These are phyloP conservation scores for Amphibalanus amphitrite DNA, from an alignment of 1,140 invertebrate genomes.

Conservation along the genomic window DNA sequence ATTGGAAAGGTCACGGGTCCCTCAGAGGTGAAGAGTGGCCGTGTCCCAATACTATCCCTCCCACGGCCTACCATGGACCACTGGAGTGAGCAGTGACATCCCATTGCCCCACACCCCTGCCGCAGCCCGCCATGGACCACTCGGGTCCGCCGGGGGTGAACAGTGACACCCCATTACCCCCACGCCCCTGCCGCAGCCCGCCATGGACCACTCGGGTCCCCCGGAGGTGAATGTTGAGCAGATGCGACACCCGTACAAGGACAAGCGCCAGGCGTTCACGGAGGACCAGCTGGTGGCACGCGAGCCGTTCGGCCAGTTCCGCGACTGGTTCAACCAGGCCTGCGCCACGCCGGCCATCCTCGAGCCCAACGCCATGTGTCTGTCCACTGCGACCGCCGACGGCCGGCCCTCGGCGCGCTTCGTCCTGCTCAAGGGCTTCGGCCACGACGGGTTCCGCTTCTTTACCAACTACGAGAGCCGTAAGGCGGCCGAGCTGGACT, in stretches of 20 bases:
- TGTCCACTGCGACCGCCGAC: slow-evolving; percentile 55
- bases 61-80: too few species aligned
- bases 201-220: background rate
- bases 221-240: background rate
- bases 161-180: too few species aligned
- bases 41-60: too few species aligned
- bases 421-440: slow-evolving; percentile 57
- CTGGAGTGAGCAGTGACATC: too few species aligned
- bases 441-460: slow-evolving; percentile 56
- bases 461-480: slow-evolving; percentile 68
- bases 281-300: slow-evolving; percentile 53
- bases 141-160: too few species aligned
- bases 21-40: too few species aligned
- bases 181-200: too few species aligned
- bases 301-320: slow-evolving; percentile 64
- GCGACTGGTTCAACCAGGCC: slow-evolving; percentile 67
- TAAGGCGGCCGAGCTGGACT: slow-evolving; percentile 54
- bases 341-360: slow-evolving; percentile 43
- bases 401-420: slow-evolving; percentile 57
- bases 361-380: slow-evolving; percentile 76
- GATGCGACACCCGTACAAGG: slow-evolving; percentile 54
- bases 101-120: too few species aligned
- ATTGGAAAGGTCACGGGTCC: too few species aligned
- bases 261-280: slow-evolving; percentile 48
- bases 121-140: too few species aligned